Conservation (phyloP, 2,113 vertebrate species). For the Dinomys branickii region DNA sequence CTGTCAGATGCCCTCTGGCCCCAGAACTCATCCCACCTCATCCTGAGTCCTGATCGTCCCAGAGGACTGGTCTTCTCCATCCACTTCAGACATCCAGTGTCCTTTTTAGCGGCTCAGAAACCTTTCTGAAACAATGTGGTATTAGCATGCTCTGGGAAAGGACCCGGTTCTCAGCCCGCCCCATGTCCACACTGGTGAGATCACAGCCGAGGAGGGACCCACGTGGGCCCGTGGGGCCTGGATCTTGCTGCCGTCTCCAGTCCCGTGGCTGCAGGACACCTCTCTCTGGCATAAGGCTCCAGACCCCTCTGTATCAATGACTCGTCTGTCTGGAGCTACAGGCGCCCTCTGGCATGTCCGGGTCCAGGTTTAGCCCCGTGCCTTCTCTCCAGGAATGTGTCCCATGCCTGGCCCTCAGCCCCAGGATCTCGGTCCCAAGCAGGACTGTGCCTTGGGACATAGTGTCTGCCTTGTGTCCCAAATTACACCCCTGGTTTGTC, state of each 20-base stretch:
- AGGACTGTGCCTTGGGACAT: neutral
- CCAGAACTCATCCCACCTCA: conserved; percentile 53
- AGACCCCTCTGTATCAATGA: neutral
- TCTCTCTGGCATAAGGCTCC: neutral
- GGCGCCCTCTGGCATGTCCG: fast-evolving
- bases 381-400: conserved; percentile 19
- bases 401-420: neutral
- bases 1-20: conserved; percentile 54
- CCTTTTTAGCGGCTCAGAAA: conserved; percentile 53
- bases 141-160: conserved; percentile 33
- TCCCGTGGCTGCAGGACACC: neutral
- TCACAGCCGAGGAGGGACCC: neutral
- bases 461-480: neutral
- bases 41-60: neutral
- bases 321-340: neutral
- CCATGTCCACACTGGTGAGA: neutral
- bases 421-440: neutral
- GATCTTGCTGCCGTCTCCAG: neutral
- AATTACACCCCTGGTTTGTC: neutral
- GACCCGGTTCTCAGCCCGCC: neutral
- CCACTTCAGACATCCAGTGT: conserved; percentile 34
- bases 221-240: fast-evolving
- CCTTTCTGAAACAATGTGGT: neutral
- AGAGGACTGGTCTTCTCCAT: conserved; percentile 12
- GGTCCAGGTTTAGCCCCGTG: neutral